Percentiles rank a stretch among this genome's conserved stretches.
Evolutionary conservation across 1,140 invertebrate genomes (phyloP).

Genomic region (Hylaeus anthracinus): DNA sequence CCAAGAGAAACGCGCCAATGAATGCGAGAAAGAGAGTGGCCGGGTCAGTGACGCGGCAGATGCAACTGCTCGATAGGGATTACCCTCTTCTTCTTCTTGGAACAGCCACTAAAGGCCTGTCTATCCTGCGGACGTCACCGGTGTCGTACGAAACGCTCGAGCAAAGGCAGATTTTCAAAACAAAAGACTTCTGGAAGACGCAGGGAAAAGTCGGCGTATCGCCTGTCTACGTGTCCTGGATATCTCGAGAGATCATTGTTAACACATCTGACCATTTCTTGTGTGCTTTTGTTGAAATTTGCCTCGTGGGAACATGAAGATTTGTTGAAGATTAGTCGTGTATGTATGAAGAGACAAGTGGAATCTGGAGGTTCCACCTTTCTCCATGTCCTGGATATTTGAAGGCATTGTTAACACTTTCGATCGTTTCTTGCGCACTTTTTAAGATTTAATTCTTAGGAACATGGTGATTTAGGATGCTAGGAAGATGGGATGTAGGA

Average conservation of each 20-base stretch:
- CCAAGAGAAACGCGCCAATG: constrained; percentile 47
- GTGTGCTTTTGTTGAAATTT: neutral
- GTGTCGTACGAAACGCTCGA: constrained; percentile 30
- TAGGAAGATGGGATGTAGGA: no score
- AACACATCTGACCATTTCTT: neutral
- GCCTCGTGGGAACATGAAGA: no score
- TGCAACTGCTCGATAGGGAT: constrained; percentile 66
- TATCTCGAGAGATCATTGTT: neutral
- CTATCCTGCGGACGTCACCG: constrained; percentile 33
- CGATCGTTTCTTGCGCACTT: no score
- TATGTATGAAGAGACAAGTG: no score
- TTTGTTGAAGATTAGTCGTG: no score
- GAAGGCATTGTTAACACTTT: no score
- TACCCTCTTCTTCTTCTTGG: constrained; percentile 59
- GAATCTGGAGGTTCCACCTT: no score
- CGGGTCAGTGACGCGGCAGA: constrained; percentile 75
- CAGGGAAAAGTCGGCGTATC: neutral
- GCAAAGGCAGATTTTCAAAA: constrained; percentile 19
- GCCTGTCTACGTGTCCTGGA: neutral
- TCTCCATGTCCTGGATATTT: no score
- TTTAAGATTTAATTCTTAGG: no score
- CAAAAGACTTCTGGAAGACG: neutral
- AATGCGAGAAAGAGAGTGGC: constrained; percentile 52
- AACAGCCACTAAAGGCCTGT: constrained; percentile 57
- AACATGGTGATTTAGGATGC: no score